Evolutionary conservation across 2,797 vertebrate genomes (phyloP).

Genomic region (Malurus splendens): DNA sequence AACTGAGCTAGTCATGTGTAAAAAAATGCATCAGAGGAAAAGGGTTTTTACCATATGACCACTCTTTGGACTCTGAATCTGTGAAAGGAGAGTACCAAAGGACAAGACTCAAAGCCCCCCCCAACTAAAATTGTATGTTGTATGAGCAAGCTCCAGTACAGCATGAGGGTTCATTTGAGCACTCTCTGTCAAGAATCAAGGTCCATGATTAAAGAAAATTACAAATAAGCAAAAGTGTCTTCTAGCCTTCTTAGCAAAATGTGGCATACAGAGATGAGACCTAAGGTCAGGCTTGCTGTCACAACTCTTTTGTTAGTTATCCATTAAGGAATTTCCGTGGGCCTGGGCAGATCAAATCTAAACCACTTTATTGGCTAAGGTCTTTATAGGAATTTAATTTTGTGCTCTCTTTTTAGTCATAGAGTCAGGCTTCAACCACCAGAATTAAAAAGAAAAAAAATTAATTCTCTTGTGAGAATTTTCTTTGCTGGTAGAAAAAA

Average conservation of each 20-base stretch:
- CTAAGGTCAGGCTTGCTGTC: neutral
- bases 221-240: conserved; percentile 2
- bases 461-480: neutral
- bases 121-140: neutral
- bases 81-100: neutral
- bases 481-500: neutral
- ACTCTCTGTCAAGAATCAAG: neutral
- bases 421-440: neutral
- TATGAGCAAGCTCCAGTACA: neutral
- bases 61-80: neutral
- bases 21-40: neutral
- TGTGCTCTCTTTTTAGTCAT: neutral
- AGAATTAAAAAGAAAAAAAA: neutral
- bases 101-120: neutral
- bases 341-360: neutral
- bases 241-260: neutral
- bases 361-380: neutral
- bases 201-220: neutral
- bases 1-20: neutral
- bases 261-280: neutral
- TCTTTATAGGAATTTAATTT: neutral
- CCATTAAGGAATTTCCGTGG: neutral
- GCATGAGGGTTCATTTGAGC: neutral
- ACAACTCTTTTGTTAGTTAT: neutral
- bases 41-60: neutral